Evolutionary conservation across 2,888 invertebrate genomes (phyloP), one percentile per base, ranked within the genome.

Genomic region (Pollenia labialis): DNA sequence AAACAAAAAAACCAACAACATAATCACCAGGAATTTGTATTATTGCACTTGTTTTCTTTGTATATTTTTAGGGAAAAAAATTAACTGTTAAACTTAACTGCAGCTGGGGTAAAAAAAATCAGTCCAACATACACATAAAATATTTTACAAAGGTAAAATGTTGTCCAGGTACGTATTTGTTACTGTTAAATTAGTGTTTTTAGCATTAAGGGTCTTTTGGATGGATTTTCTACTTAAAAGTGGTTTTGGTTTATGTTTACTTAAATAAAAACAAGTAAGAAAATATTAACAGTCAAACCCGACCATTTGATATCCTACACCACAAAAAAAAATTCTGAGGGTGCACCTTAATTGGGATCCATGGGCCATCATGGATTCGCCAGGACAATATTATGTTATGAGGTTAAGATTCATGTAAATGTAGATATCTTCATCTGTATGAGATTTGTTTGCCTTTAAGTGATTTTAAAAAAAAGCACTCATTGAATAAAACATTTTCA

Each of bases 21-120:
- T 82, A 82, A 86, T 75, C 64, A 64, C 75, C 82, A 71, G 79
- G 64, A 82, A 64, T 83, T 79, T 71, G 79, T 16, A 16, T 23
- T 14, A 11, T 40, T 58, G 14, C 14, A 58, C 58, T 56, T 56
- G 18, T 12, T 56, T 56, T 56, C 10, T n/a, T 54, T 42, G n/a
- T 14, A 6, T 62, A 16, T 14, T 48, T 58, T 58, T 40, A 42
- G 4, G 16, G 3, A n/a, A 32, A 32, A 32, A 23, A 23, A 23
- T 3, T 23, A 23, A 23, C 23, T 2, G 23, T 23, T 23, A 23
- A 72, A 40, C 18, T 12, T n/a, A 40, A 60, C 14, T 62, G 62
- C 16, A 42, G 42, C 42, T 58, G 46, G 8, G 18, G 42, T 32
- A 54, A 52, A 4, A 69, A 44, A 14, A 46, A 64, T 2, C 12